phyloP scores from a whole-genome alignment of 2,888 invertebrate species.

The Ennomos quercinarius region DNA sequence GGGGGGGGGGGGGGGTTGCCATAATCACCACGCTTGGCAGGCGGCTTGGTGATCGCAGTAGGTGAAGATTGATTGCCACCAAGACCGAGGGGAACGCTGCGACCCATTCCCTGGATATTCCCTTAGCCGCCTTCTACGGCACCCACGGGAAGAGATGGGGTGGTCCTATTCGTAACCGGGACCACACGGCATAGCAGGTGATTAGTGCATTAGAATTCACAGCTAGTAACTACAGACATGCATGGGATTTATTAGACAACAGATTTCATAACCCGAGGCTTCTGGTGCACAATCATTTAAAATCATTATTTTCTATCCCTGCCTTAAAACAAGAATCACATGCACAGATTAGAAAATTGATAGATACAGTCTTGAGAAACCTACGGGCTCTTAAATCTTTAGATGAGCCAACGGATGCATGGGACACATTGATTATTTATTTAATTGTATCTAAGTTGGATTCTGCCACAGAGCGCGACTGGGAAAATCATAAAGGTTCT shows the following conservation, averaged over 20 bases:
- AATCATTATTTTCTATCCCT: not conserved
- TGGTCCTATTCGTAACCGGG: no score
- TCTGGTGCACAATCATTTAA: slow-evolving; percentile 4
- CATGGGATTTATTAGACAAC: slow-evolving; percentile 32
- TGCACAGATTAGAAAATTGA: slow-evolving; percentile 27
- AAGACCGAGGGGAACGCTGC: no score
- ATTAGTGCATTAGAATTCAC: slow-evolving; percentile 34
- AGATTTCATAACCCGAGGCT: slow-evolving; percentile 20
- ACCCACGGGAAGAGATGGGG: no score
- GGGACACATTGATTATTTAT: slow-evolving; percentile 42
- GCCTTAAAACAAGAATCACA: slow-evolving; percentile 25
- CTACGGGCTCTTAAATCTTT: slow-evolving; percentile 32
- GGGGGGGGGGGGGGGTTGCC: no score
- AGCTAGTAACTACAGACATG: slow-evolving; percentile 25
- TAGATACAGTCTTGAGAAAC: slow-evolving; percentile 35
- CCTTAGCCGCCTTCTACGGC: no score
- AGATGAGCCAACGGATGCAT: slow-evolving; percentile 35
- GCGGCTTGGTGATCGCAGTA: no score
- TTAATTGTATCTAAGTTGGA: slow-evolving; percentile 39
- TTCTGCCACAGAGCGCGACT: slow-evolving; percentile 35
- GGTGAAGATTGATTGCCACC: no score
- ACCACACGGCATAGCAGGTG: no score
- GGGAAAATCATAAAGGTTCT: slow-evolving; percentile 32
- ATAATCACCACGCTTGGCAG: no score
- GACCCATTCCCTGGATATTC: no score